Conservation (phyloP, 2,113 vertebrate genomes). For the Phylloscopus trochiloides region DNA sequence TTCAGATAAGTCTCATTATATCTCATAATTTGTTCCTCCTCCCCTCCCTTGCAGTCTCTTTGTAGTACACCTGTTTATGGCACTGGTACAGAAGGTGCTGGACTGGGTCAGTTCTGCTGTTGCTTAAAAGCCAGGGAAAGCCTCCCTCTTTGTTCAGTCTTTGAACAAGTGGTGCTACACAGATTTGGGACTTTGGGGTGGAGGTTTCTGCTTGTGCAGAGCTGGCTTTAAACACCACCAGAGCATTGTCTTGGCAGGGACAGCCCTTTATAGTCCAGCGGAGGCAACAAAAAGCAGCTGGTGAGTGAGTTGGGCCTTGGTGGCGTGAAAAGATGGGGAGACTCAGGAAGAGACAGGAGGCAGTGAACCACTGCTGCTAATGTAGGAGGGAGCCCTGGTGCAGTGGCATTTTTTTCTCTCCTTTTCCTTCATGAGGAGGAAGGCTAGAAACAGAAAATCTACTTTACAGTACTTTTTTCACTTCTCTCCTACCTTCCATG, state of each 20-base stretch:
- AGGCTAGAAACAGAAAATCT: neutral
- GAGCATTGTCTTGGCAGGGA: neutral
- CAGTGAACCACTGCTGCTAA: neutral
- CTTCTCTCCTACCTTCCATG: neutral
- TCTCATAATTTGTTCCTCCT: neutral
- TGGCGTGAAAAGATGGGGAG: neutral
- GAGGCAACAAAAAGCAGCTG: neutral
- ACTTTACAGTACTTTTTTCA: neutral
- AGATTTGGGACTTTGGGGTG: neutral
- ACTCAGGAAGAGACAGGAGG: neutral
- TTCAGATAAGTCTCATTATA: neutral
- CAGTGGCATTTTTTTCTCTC: neutral
- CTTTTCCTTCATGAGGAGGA: neutral
- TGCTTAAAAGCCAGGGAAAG: neutral
- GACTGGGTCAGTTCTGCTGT: neutral
- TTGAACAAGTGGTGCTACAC: neutral
- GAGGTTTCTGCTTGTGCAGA: neutral
- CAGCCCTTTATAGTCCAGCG: neutral
- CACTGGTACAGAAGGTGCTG: neutral
- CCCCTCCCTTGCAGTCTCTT: neutral
- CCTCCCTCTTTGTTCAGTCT: neutral
- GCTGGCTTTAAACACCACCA: neutral
- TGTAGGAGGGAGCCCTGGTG: rapidly evolving
- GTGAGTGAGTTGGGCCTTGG: neutral
- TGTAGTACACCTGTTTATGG: neutral